Base-by-base conservation (phyloP, 2,888 invertebrate genomes). In the Heteropelma amictum region DNA sequence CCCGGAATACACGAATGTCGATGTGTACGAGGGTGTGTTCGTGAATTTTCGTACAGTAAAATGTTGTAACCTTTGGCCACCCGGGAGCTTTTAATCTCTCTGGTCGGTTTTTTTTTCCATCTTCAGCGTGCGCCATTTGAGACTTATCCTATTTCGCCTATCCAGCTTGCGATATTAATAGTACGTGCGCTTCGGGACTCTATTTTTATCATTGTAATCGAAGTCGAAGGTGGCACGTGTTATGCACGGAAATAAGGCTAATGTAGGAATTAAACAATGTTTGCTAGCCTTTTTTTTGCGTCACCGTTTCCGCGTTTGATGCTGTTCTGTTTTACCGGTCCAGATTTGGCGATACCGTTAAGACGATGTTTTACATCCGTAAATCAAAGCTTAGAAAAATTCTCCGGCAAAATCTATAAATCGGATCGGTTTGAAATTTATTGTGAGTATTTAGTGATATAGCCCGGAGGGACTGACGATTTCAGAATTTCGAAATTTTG, bases 131-230 rank as follows among this genome's bases (percentile, higher is more conserved):
- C 4, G 6, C 38, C 49, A 51, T 60, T 42, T 42, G 23, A 53
- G 51, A 21, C 42, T 42, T 40, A 53, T 23, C 19, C 30, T 2
- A 2, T 38, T n/a, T 51, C 40, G 23, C 51, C 51, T 51, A 60
- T 51, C 3, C 60, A 33, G 40, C 17, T 30, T 40, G 17, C 38
- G 10, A n/a, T 53, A 69, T 60, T 69, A 40, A 53, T 69, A 69
- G 51, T 26, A 51, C 26, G 10, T 4, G 3, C 28, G 40, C 40
- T 60, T 51, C 60, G 53, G 51, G 51, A 53, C 5, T 12, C 60
- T 69, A 69, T 69, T 69, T 69, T 60, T 53, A 49, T 60, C 51
- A 17, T 53, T 42, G 17, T 42, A 51, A 51, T 60, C 60, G 42
- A 23, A 53, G 30, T n/a, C 4, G 23, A 49, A 47, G 8, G 56